Evolutionary conservation across 2,888 invertebrate genomes (phyloP), one percentile per base, ranked within the genome.

Genomic region (Didymodactylos carnosus): DNA sequence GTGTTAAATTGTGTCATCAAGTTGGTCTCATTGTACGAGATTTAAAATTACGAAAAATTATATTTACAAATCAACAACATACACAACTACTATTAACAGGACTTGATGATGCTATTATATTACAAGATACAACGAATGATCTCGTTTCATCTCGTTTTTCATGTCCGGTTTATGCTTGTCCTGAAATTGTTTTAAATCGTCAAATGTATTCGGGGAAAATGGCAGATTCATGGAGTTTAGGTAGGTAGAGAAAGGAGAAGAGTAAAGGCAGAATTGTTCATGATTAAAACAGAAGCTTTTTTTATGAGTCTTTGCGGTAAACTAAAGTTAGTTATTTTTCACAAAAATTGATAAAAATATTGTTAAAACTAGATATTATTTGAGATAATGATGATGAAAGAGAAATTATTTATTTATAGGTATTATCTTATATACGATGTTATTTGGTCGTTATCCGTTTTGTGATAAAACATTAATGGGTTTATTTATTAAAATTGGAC

Each of bases 1-100:
- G 93, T 10, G 93, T 95, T 23, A 88, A 89, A 78, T 89, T 90
- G 78, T 95, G 94, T 84, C 95, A 97, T 85, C 88, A 89, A 78
- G 90, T 90, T 82, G 94, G 94, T 77, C 90, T 97, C 80, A 91
- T 95, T 75, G 87, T 97, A 80, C 87, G 95, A 80, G 95, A 97
- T 85, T 88, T 97, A 81, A 94, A 95, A 84, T 88, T 95, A 79
- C 88, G 94, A 84, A 94, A 94, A 84, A 94, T 97, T 85, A 94
- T 94, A 82, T 95, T 95, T 85, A 89, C 91, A 76, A 91, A 95
- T 85, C 87, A 88, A 79, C 89, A 91, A 83, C 90, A 92, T 84
- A 91, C 90, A 79, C 88, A 89, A 80, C 84, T 93, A 80, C 90
- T 90, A 81, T 84, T 94, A 79, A 92, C 92, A 84, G 90, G 91